phyloP scores from a whole-genome alignment of 2,113 vertebrate species.

The Saguinus imperator region DNA sequence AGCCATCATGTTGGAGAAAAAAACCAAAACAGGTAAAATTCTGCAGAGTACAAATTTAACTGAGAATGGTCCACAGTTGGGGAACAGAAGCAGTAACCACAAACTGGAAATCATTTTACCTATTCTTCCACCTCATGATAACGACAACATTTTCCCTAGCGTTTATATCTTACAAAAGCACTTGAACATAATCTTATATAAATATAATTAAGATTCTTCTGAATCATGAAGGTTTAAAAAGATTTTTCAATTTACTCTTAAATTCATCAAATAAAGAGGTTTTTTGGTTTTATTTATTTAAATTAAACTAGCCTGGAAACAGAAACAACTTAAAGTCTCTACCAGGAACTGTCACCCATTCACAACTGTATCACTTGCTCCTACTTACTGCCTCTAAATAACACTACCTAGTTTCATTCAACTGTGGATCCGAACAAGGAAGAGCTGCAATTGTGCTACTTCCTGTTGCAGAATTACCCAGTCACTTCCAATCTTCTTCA shows the following conservation, averaged over 20 bases:
- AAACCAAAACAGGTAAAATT: not conserved
- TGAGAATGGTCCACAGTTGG: not conserved
- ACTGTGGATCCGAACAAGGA: not conserved
- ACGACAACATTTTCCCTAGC: not conserved
- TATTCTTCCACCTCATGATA: not conserved
- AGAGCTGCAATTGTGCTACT: not conserved
- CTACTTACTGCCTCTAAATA: not conserved
- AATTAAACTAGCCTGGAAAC: slow-evolving; percentile 15
- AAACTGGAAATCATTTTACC: not conserved
- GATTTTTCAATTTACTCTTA: slow-evolving; percentile 37
- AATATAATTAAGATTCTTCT: slow-evolving; percentile 26
- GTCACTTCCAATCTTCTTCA: slow-evolving; percentile 9
- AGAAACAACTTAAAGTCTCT: slow-evolving; percentile 23
- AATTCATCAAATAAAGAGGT: slow-evolving; percentile 6
- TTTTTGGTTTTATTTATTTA: slow-evolving; percentile 45
- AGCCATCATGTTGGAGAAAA: not conserved
- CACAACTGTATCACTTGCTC: not conserved
- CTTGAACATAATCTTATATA: slow-evolving; percentile 4
- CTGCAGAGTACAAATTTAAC: not conserved
- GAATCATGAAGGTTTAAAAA: slow-evolving; percentile 21
- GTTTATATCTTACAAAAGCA: not conserved
- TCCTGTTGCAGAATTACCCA: not conserved
- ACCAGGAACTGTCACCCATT: not conserved
- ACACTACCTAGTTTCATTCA: not conserved
- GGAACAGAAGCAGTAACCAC: not conserved